Percentiles rank a stretch among this genome's conserved stretches.
These are phyloP conservation scores for Spilarctia lutea DNA, from an alignment of 2,888 invertebrate genomes.

Conservation along the genomic window DNA sequence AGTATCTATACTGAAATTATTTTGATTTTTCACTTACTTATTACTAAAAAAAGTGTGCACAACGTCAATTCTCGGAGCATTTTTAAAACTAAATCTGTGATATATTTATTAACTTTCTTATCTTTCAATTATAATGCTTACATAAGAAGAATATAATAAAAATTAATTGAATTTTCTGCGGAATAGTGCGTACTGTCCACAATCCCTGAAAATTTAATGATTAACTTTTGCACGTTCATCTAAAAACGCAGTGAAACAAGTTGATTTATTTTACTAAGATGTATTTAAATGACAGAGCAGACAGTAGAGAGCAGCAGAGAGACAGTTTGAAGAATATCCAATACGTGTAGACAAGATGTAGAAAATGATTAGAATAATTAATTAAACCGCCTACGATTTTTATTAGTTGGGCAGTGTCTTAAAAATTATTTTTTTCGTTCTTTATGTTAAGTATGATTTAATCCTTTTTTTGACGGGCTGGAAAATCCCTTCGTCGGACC, in stretches of 20 bases:
- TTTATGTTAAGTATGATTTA: too few relatives aligned
- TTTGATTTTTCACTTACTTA: conserved; percentile 43
- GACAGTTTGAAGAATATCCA: background rate
- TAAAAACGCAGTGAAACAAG: background rate
- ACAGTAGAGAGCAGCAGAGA: too few relatives aligned
- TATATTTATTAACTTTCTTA: conserved; percentile 50
- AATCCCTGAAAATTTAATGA: background rate
- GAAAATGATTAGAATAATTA: too few relatives aligned
- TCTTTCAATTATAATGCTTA: conserved; percentile 57
- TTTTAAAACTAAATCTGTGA: conserved; percentile 27
- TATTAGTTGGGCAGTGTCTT: too few relatives aligned
- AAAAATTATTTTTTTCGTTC: too few relatives aligned
- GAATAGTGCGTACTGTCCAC: background rate
- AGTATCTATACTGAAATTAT: background rate
- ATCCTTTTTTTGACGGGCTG: too few relatives aligned
- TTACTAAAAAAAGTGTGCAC: conserved; percentile 38
- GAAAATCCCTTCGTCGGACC: too few relatives aligned
- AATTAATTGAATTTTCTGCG: conserved; percentile 45
- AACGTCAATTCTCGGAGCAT: conserved; percentile 42
- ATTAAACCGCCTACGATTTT: too few relatives aligned
- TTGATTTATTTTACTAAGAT: too few relatives aligned
- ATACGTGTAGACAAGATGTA: background rate
- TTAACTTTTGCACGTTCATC: background rate
- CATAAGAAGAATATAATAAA: conserved; percentile 33
- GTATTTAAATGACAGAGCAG: too few relatives aligned